Base-by-base conservation (phyloP, 2,113 vertebrate species). In the Acrocephalus kingi region DNA sequence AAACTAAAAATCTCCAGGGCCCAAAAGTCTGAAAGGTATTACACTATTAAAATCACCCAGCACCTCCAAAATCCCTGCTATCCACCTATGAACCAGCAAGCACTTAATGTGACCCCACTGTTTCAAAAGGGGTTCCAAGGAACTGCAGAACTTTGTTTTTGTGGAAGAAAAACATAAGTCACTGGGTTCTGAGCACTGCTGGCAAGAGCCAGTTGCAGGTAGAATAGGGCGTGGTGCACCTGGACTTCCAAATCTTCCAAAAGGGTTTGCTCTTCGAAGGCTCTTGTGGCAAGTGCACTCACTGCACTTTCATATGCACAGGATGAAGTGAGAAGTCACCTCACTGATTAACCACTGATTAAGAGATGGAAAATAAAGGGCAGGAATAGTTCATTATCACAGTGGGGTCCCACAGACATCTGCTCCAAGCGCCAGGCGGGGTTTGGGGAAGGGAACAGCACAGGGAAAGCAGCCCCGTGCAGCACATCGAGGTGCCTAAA, bases 301-400 rank as follows among this genome's bases (percentile, higher is more conserved):
- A 19, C 39, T 35, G 22, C 6, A 49, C 64, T 81, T 90, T 30
- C 18, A 62, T 4, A 78, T 24, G 69, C 87, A 71, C 18, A 2
- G 68, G 77, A 69, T 66, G 86, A 52, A 91, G 59, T 7, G 25
- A 73, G 41, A 58, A 92, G 64, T 69, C 48, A 80, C 74, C 81
- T 79, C 73, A 74, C 62, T 92, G 86, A 89, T 84, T 87, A 89
- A 54, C 18, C 30, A 46, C 89, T 94, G 93, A 96, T 90, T 74
- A 78, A 35, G 76, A 78, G 84, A 69, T 13, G 41, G 86, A 91
- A 93, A 87, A 89, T 59, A 78, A 89, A 78, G 91, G 64, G 81
- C 77, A 95, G 81, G 51, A 91, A 81, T 4, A 72, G 93, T 52
- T 59, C 0, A 7, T 31, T 51, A 17, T 71, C 74, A 48, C 77